Evolutionary conservation across 1,140 invertebrate species (phyloP), one percentile per base, ranked within the genome.

Genomic region (Brachionus calyciflorus): DNA sequence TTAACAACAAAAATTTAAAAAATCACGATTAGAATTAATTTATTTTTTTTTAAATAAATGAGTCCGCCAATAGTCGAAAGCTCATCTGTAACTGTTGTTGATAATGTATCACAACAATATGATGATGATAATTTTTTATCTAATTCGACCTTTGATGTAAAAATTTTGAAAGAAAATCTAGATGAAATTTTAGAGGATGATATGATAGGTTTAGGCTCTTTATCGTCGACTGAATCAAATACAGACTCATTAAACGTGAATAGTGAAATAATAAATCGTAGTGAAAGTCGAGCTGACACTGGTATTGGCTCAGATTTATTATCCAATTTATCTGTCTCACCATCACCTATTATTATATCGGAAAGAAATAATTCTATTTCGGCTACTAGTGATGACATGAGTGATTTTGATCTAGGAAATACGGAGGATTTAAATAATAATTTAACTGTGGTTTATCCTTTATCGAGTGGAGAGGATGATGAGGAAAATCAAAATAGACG

Each of bases 341-440:
- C 37, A 1, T 44, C 19, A 10, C 60, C 40, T 7, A 33, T 60
- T 9, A 33, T n/a, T n/a, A 60, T 17, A n/a, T 40, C 55, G 19
- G 60, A 65, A 44, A 65, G 60, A 65, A 65, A 65, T 21, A 65
- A 65, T 65, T 65, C 60, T 24, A 44, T 65, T 24, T 65, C 60
- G 6, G 30, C 28, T 12, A 65, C 60, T 17, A 65, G 60, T 65
- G 60, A 65, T 26, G 60, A 65, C n/a, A 5, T 65, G 40, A 65
- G 60, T 14, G 60, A 65, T 21, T 44, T 65, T 44, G 60, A 65
- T 12, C 3, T 60, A 17, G 55, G 55, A 60, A 60, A 60, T 60
- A n/a, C 14, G 2, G 55, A 60, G 37, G 60, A 65, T 24, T 24
- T 65, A 3, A 24, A 37, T 2, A 46, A 65, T 21, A 44, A 65